These are phyloP conservation scores for Hafferia zeledoni DNA, from an alignment of 2,797 vertebrate species.

Conservation along the genomic window DNA sequence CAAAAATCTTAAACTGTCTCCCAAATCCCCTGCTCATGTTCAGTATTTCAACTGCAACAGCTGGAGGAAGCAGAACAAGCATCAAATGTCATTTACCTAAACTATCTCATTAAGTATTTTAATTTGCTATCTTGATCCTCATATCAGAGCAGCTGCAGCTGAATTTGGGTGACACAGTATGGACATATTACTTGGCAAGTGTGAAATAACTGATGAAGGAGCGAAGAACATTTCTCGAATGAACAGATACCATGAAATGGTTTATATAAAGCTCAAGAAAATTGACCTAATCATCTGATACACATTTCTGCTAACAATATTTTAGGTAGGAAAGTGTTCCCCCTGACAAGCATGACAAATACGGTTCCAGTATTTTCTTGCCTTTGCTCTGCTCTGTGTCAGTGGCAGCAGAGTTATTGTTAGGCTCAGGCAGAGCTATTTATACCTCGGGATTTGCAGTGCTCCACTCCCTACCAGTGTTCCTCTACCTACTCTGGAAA, in stretches of 20 bases:
- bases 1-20: neutral
- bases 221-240: neutral
- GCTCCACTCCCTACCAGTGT: neutral
- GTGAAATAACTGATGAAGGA: slow-evolving; percentile 39
- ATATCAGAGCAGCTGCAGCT: neutral
- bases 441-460: neutral
- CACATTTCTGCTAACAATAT: slow-evolving; percentile 25
- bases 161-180: slow-evolving; percentile 22
- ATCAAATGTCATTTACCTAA: neutral
- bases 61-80: neutral
- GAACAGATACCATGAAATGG: neutral
- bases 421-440: slow-evolving; percentile 25
- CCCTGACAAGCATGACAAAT: slow-evolving; percentile 49
- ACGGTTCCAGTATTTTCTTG: slow-evolving; percentile 33
- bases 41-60: neutral
- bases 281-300: slow-evolving; percentile 46
- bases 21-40: neutral
- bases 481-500: neutral
- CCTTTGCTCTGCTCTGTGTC: neutral
- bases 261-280: slow-evolving; percentile 38
- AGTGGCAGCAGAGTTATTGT: slow-evolving; percentile 26
- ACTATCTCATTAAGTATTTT: slow-evolving; percentile 28
- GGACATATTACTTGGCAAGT: slow-evolving; percentile 15
- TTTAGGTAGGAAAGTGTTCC: slow-evolving; percentile 31
- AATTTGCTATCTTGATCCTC: slow-evolving; percentile 39